These are phyloP conservation scores for Sitophilus oryzae DNA, from an alignment of 1,140 invertebrate species.

Conservation along the genomic window DNA sequence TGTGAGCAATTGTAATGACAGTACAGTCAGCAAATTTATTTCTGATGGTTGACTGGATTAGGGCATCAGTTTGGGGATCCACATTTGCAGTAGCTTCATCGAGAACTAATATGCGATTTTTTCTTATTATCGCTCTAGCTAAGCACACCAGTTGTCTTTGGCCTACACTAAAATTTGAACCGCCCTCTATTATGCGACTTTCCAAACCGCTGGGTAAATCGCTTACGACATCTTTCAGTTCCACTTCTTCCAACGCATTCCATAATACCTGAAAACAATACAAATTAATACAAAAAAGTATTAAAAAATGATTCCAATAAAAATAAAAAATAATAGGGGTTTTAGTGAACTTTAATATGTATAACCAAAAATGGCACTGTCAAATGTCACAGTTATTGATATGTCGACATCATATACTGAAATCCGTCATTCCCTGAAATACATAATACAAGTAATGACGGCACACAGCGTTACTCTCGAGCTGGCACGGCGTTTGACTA, in stretches of 20 bases:
- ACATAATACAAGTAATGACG: no score
- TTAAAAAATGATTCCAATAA: slow-evolving; percentile 45
- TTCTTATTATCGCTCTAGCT: slow-evolving; percentile 56
- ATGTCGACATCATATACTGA: no score
- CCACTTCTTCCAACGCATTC: slow-evolving; percentile 74
- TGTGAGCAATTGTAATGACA: slow-evolving; percentile 67
- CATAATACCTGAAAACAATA: slow-evolving; percentile 60
- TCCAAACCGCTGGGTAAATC: slow-evolving; percentile 40
- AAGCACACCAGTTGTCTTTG: slow-evolving; percentile 54
- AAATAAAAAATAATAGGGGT: no score
- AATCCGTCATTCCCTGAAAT: no score
- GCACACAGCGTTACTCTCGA: no score
- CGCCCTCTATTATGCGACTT: slow-evolving; percentile 56
- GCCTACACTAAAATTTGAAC: slow-evolving; percentile 50
- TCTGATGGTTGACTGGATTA: slow-evolving; percentile 57
- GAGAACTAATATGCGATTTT: slow-evolving; percentile 56
- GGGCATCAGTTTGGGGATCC: slow-evolving; percentile 54
- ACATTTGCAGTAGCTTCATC: slow-evolving; percentile 64
- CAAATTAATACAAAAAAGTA: slow-evolving; percentile 37
- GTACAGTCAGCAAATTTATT: slow-evolving; percentile 57
- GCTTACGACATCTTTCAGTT: slow-evolving; percentile 53
- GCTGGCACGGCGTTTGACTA: no score
- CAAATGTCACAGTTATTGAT: no score
- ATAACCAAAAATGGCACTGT: no score
- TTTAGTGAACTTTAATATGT: no score